Conservation (phyloP, 2,888 invertebrate species). For the Conops quadrifasciatus region DNA sequence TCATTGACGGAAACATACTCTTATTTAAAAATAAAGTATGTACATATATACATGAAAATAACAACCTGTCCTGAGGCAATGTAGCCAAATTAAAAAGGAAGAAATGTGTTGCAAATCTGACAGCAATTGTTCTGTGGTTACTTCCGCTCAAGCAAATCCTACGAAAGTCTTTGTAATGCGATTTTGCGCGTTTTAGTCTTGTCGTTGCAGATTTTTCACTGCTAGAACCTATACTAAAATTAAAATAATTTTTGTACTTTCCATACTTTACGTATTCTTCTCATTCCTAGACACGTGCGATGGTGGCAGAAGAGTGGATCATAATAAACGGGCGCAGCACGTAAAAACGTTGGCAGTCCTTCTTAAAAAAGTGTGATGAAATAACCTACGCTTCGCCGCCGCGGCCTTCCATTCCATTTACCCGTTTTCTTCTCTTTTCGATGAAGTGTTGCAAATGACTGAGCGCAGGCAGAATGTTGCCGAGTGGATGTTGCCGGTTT, state of each 20-base stretch:
- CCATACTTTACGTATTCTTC: conserved; percentile 13
- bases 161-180: conserved; percentile 4
- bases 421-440: conserved; percentile 11
- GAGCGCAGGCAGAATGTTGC: conserved; percentile 22
- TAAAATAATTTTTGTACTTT: conserved; percentile 30
- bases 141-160: conserved; percentile 26
- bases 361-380: conserved; percentile 34
- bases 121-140: conserved; percentile 40
- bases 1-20: too few relatives aligned
- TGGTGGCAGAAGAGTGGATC: conserved; percentile 40
- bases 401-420: conserved; percentile 12
- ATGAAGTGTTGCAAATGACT: conserved; percentile 10
- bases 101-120: conserved; percentile 44
- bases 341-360: conserved; percentile 30
- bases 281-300: conserved; percentile 31
- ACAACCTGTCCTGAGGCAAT: conserved; percentile 37
- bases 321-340: conserved; percentile 53
- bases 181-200: conserved; percentile 6
- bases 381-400: conserved; percentile 34
- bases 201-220: too few relatives aligned
- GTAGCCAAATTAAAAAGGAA: conserved; percentile 26
- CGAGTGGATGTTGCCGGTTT: conserved; percentile 36
- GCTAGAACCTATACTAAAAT: not conserved
- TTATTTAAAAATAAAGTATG: not conserved
- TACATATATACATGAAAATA: conserved; percentile 8